Conservation (phyloP, 1,140 invertebrate species). For the Lepidurus arcticus region DNA sequence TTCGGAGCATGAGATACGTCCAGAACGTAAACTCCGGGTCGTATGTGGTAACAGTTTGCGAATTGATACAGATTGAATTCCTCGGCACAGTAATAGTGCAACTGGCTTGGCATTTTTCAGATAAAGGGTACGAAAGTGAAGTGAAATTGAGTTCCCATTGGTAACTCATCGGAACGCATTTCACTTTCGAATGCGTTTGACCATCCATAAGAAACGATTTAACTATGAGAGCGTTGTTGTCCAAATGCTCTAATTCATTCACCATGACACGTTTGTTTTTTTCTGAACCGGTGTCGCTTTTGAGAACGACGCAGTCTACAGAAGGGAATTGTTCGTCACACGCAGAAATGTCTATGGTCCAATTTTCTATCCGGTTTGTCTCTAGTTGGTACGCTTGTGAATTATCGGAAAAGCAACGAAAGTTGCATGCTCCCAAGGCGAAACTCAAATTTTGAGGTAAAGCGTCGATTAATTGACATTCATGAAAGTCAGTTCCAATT, state of each 20-base stretch:
- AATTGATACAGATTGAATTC: slow-evolving; percentile 34
- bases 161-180: not conserved
- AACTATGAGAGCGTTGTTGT: not conserved
- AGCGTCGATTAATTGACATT: not conserved
- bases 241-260: not conserved
- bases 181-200: slow-evolving; percentile 1
- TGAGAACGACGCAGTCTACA: not conserved
- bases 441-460: not conserved
- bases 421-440: slow-evolving; percentile 14
- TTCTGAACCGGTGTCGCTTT: not conserved
- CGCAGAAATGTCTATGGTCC: not conserved
- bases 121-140: not conserved
- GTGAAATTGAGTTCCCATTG: not conserved
- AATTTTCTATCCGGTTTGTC: not conserved
- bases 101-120: slow-evolving; percentile 18
- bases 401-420: not conserved
- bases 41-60: slow-evolving; percentile 45
- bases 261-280: not conserved
- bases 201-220: not conserved
- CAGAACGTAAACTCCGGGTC: slow-evolving; percentile 65
- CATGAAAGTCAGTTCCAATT: not conserved
- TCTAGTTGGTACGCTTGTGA: not conserved
- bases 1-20: slow-evolving; percentile 64
- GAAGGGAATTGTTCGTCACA: not conserved
- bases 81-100: slow-evolving; percentile 16